phyloP scores from a whole-genome alignment of 2,113 vertebrate genomes.

The Grammomys dolichurus region DNA sequence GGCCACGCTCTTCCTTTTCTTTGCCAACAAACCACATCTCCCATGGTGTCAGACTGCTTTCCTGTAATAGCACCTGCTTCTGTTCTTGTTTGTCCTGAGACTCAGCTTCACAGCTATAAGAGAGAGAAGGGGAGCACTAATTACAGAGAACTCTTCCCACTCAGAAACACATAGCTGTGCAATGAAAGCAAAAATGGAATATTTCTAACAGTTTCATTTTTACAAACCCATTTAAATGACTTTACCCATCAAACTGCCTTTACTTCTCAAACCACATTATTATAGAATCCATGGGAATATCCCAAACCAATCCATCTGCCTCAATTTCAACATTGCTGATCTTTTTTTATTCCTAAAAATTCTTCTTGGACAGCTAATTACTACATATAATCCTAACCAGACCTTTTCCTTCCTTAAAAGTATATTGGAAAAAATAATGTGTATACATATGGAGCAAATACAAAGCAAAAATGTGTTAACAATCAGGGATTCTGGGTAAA shows the following conservation, averaged over 20 bases:
- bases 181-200: slow-evolving; percentile 20
- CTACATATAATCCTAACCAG: slow-evolving; percentile 4
- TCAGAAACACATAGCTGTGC: not conserved
- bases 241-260: slow-evolving; percentile 9
- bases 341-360: slow-evolving; percentile 26
- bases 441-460: not conserved
- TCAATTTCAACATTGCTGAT: not conserved
- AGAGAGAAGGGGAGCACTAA: not conserved
- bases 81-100: slow-evolving; percentile 49
- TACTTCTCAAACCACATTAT: slow-evolving; percentile 21
- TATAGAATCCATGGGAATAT: slow-evolving; percentile 21
- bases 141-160: not conserved
- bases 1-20: slow-evolving; percentile 91
- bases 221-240: not conserved
- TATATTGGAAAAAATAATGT: not conserved
- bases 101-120: slow-evolving; percentile 56
- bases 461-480: slow-evolving; percentile 26
- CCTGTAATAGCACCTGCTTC: slow-evolving; percentile 68
- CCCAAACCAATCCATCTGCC: not conserved
- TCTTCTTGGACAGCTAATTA: slow-evolving; percentile 47
- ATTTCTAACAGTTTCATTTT: not conserved
- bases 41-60: slow-evolving; percentile 91
- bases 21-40: slow-evolving; percentile 96
- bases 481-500: slow-evolving; percentile 20
- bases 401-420: not conserved